Conservation (phyloP, 1,140 invertebrate genomes). For the Lamellibrachia luymesi region DNA sequence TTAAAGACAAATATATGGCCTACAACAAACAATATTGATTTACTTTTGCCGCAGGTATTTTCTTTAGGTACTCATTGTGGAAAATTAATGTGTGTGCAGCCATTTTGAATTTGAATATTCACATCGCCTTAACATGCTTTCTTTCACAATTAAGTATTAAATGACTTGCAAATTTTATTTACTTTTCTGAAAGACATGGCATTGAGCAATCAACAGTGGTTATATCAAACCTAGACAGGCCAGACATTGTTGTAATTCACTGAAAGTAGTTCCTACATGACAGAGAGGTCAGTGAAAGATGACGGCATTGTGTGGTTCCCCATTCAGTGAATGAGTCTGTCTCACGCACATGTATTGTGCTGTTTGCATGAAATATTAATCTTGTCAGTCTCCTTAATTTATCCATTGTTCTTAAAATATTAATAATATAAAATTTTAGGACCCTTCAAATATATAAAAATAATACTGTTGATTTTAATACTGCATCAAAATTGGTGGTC, state of each 20-base stretch:
- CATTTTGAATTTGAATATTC: no score
- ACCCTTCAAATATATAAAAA: background rate
- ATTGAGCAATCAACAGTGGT: background rate
- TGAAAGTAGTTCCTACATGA: background rate
- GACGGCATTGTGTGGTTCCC: background rate
- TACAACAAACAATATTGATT: background rate
- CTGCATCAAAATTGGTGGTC: no score
- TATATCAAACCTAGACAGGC: background rate
- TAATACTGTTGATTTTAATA: background rate
- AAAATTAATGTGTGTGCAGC: no score
- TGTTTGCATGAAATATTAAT: background rate
- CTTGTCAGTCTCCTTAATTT: background rate
- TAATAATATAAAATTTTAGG: background rate
- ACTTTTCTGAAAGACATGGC: background rate
- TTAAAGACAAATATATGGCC: background rate
- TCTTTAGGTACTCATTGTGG: no score
- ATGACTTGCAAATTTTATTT: background rate
- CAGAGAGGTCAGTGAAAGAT: background rate
- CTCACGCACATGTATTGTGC: background rate
- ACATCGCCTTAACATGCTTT: background rate
- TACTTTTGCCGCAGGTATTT: background rate
- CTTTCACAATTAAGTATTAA: background rate
- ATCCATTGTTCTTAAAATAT: background rate
- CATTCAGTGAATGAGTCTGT: background rate
- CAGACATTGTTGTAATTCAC: background rate